phyloP scores from a whole-genome alignment of 2,113 vertebrate genomes.

The Daboia siamensis region DNA sequence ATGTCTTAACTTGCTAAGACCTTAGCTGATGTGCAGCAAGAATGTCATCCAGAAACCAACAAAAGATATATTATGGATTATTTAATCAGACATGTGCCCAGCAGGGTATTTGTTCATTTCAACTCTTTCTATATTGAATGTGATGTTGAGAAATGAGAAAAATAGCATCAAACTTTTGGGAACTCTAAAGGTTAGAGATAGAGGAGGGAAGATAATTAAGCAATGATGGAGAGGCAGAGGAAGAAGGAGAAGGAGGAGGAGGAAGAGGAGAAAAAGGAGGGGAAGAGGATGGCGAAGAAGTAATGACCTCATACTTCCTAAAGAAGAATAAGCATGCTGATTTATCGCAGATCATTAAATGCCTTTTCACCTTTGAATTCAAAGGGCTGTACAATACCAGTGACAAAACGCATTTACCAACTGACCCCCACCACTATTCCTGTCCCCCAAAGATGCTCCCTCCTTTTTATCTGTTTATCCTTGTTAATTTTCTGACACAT shows the following conservation, averaged over 20 bases:
- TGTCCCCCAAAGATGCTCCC: background rate
- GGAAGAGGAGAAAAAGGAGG: background rate
- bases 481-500: background rate
- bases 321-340: background rate
- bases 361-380: background rate
- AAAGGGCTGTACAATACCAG: background rate
- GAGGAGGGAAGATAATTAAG: background rate
- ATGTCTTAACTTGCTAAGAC: background rate
- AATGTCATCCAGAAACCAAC: background rate
- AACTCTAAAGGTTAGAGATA: background rate
- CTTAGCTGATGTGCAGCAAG: background rate
- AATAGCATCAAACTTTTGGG: background rate
- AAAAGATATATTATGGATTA: background rate
- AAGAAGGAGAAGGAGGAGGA: background rate
- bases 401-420: background rate
- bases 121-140: background rate
- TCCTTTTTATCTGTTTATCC: background rate
- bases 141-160: background rate
- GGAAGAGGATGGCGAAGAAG: background rate
- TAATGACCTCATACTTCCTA: background rate
- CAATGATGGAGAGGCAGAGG: background rate
- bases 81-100: background rate
- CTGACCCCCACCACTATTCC: background rate
- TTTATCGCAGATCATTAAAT: background rate
- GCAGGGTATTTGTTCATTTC: background rate